Conservation (phyloP, 2,797 vertebrate genomes). For the Sebastes steindachneri region DNA sequence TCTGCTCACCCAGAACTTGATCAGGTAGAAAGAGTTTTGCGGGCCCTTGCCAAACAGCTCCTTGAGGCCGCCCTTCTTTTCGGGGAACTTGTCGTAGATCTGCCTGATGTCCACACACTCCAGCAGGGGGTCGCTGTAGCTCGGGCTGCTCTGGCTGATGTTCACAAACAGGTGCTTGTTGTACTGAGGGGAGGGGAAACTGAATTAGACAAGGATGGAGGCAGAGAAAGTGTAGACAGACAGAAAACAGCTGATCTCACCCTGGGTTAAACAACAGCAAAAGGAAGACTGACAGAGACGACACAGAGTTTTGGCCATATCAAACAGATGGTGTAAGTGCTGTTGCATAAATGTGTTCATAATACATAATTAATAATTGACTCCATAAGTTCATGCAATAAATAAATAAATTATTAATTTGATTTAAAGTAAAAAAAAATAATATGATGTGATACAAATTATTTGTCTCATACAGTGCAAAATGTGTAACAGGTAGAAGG, state of each 20-base stretch:
- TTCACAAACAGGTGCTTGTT: constrained; percentile 99
- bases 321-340: no score
- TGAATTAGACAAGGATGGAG: background rate
- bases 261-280: background rate
- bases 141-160: constrained; percentile 93
- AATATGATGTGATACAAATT: no score
- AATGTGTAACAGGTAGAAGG: no score
- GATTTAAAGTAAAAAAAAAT: no score
- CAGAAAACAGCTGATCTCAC: background rate
- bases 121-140: constrained; percentile 93
- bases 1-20: constrained; percentile 96
- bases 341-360: no score
- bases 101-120: constrained; percentile 98
- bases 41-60: constrained; percentile 96
- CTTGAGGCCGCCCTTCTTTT: constrained; percentile 98
- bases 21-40: constrained; percentile 96
- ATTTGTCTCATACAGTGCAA: no score
- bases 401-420: no score
- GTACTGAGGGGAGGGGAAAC: constrained; percentile 81
- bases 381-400: no score
- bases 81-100: constrained; percentile 99
- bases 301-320: background rate
- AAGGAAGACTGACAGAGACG: background rate
- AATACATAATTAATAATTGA: no score
- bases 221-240: no score